Conservation (phyloP, 2,797 vertebrate species). For the Galagoides demidoff region DNA sequence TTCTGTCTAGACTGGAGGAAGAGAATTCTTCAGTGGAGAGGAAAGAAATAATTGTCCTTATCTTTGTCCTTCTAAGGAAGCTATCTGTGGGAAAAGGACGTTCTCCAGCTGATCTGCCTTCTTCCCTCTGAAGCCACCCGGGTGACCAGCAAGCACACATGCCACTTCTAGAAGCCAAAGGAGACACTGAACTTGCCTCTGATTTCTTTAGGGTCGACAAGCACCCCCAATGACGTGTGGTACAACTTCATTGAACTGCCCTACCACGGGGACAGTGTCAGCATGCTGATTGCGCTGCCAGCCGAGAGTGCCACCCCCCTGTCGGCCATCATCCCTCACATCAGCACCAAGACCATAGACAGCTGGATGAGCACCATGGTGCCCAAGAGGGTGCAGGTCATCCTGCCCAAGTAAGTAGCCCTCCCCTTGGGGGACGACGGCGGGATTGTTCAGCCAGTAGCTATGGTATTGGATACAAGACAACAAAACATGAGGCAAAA, state of each 20-base stretch:
- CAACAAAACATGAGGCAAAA: accelerated
- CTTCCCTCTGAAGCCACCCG: not conserved
- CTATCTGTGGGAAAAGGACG: not conserved
- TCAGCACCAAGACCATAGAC: conserved; percentile 93
- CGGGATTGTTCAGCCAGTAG: accelerated
- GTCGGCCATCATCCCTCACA: conserved; percentile 92
- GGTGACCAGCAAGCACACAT: not conserved
- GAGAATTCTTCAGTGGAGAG: not conserved
- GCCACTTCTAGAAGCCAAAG: not conserved
- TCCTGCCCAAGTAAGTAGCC: conserved; percentile 94
- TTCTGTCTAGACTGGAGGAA: conserved; percentile 4
- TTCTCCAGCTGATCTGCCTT: not conserved
- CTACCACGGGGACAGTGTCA: conserved; percentile 94
- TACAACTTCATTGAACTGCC: conserved; percentile 96
- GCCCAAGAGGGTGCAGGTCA: conserved; percentile 92
- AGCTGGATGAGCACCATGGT: conserved; percentile 93
- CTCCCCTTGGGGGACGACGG: not conserved
- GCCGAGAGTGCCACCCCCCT: conserved; percentile 90
- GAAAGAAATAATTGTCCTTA: conserved; percentile 6
- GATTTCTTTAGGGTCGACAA: conserved; percentile 89
- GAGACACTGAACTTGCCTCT: conserved; percentile 39
- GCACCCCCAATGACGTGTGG: conserved; percentile 91
- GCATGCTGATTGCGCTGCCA: conserved; percentile 95
- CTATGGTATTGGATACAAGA: not conserved
- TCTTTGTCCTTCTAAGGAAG: conserved; percentile 4